Evolutionary conservation across 2,113 vertebrate genomes (phyloP), one percentile per base, ranked within the genome.

Genomic region (Tylochromis polylepis): DNA sequence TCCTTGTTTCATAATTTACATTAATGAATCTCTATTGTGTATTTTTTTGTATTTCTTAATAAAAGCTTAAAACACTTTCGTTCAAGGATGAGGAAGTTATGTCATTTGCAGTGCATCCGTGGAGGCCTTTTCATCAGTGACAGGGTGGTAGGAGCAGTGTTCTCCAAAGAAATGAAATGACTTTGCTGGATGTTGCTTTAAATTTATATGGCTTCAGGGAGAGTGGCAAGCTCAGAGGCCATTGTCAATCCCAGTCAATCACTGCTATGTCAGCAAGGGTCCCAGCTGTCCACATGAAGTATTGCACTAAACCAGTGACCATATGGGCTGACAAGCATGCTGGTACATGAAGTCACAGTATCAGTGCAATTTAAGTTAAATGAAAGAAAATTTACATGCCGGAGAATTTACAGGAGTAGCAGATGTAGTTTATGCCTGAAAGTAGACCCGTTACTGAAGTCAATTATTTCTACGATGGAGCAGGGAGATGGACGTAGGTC

Each of bases 261-360:
- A 88, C 85, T 86, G 89, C 88, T 88, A 58, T 93, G 89, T 94
- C 95, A 94, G 85, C 88, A 86, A 49, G 83, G 91, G 85, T 92
- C 86, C 87, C 94, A 94, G 93, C 95, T 94, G 94, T 94, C 82
- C 41, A 53, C 31, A 83, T 90, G 79, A 92, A 81, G 88, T 85
- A 78, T 77, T 14, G 83, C 31, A 77, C 80, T 29, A 43, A 85
- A 90, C 83, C 78, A 87, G 34, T 78, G 36, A 49, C 57, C 88
- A 89, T 86, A 84, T 83, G 89, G 46, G 11, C 56, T 55, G 56
- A 43, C 4, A 57, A 20, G 93, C 88, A 93, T 86, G 80, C 51
- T 84, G 93, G 94, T 77, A 93, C 2, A 89, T 91, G 90, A 29
- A 91, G 93, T 95, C 56, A 29, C 10, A 1, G 0, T 18, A 1